Evolutionary conservation across 2,797 vertebrate species (phyloP).

Genomic region (Dendrocincla tyrannina): DNA sequence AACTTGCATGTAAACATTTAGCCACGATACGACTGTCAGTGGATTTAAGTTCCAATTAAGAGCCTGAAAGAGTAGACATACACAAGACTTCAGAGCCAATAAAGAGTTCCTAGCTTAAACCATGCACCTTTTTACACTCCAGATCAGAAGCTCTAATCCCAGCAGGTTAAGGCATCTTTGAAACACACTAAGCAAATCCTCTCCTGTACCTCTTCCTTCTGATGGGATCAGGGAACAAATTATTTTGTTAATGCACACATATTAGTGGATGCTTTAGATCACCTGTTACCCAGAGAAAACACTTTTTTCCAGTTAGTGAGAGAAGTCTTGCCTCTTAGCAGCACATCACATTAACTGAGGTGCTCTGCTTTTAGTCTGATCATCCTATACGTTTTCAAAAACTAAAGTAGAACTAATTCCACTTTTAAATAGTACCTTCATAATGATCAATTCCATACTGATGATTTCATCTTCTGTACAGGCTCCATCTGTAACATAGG

Average conservation of each 20-base stretch:
- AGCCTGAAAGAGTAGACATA: conserved; percentile 76
- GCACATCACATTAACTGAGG: neutral
- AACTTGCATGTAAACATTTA: conserved; percentile 96
- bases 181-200: neutral
- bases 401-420: neutral
- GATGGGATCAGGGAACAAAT: neutral
- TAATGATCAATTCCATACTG: conserved; percentile 92
- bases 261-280: neutral
- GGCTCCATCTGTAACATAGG: conserved; percentile 94
- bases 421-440: conserved; percentile 84
- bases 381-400: neutral
- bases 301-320: neutral
- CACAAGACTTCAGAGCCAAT: neutral
- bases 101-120: neutral
- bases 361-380: neutral
- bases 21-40: conserved; percentile 92
- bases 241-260: neutral
- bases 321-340: neutral
- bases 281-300: neutral
- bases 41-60: conserved; percentile 94
- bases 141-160: neutral
- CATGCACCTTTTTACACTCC: neutral
- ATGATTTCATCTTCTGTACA: conserved; percentile 95
- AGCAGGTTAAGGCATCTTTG: neutral
- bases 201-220: neutral